Evolutionary conservation across 1,140 invertebrate species (phyloP).

Genomic region (Polyergus mexicanus): DNA sequence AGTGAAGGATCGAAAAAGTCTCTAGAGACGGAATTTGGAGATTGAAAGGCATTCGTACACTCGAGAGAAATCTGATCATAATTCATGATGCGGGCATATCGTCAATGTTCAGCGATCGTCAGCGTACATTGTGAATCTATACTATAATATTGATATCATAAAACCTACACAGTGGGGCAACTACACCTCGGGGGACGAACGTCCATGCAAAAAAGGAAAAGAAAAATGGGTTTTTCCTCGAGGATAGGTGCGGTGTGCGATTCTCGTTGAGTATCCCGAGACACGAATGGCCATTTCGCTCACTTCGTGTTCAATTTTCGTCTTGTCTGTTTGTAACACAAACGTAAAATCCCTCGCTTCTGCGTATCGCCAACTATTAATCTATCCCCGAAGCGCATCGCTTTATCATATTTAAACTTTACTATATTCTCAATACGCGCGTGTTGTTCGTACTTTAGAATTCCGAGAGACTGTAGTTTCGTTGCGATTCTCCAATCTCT

Average conservation of each 20-base stretch:
- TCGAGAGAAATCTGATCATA: background rate
- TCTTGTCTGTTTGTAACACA: conserved; percentile 25
- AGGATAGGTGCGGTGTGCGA: conserved; percentile 12
- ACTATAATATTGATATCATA: background rate
- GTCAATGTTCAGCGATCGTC: background rate
- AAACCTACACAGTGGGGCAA: background rate
- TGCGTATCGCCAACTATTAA: conserved; percentile 32
- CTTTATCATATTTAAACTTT: conserved; percentile 33
- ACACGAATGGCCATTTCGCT: conserved; percentile 38
- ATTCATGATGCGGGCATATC: conserved; percentile 4
- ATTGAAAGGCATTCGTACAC: background rate
- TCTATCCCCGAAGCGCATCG: conserved; percentile 7
- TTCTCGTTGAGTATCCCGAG: conserved; percentile 35
- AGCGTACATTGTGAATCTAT: background rate
- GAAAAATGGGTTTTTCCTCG: conserved; percentile 12
- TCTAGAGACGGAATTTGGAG: conserved; percentile 11
- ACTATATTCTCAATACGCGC: background rate
- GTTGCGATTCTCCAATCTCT: conserved; percentile 1
- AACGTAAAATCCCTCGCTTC: background rate
- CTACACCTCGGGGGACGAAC: background rate
- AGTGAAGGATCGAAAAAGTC: background rate
- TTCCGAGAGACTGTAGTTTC: conserved; percentile 6
- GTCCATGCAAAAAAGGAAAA: conserved; percentile 29
- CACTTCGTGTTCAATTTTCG: conserved; percentile 41
- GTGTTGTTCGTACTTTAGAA: conserved; percentile 12